Evolutionary conservation across 2,113 vertebrate genomes (phyloP).

Genomic region (Misgurnus anguillicaudatus): DNA sequence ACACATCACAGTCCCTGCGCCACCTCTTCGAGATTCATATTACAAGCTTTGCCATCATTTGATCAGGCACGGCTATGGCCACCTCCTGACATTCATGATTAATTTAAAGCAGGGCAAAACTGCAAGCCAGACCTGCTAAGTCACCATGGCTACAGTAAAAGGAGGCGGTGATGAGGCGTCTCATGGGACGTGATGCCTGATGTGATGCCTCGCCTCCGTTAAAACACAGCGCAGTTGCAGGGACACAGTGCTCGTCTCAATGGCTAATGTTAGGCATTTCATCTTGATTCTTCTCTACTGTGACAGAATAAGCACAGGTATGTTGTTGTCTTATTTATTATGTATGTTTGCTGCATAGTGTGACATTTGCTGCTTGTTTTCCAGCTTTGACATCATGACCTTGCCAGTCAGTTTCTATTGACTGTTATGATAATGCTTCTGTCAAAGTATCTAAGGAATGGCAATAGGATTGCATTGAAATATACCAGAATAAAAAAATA

Average conservation of each 20-base stretch:
- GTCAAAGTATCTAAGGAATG: neutral
- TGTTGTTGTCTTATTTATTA: conserved; percentile 36
- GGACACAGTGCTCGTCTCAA: conserved; percentile 54
- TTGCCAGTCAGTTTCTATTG: conserved; percentile 28
- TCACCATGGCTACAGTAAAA: conserved; percentile 62
- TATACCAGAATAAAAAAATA: neutral
- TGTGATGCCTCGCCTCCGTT: conserved; percentile 18
- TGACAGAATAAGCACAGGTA: conserved; percentile 66
- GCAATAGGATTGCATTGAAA: neutral
- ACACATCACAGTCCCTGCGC: neutral
- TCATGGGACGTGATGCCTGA: conserved; percentile 4
- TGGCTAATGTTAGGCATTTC: conserved; percentile 48
- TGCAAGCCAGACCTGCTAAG: conserved; percentile 52
- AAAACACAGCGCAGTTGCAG: neutral
- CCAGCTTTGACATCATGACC: conserved; percentile 50
- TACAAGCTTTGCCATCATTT: conserved; percentile 30
- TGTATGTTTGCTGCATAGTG: conserved; percentile 18
- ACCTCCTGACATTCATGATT: conserved; percentile 41
- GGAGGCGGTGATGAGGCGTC: neutral
- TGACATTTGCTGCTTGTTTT: neutral
- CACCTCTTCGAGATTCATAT: conserved; percentile 3
- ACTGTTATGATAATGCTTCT: neutral
- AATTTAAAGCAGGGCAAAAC: conserved; percentile 43
- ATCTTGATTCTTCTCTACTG: conserved; percentile 60
- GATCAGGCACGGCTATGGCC: conserved; percentile 29